Conservation (phyloP, 2,113 vertebrate genomes). For the Nyctibius bracteatus region DNA sequence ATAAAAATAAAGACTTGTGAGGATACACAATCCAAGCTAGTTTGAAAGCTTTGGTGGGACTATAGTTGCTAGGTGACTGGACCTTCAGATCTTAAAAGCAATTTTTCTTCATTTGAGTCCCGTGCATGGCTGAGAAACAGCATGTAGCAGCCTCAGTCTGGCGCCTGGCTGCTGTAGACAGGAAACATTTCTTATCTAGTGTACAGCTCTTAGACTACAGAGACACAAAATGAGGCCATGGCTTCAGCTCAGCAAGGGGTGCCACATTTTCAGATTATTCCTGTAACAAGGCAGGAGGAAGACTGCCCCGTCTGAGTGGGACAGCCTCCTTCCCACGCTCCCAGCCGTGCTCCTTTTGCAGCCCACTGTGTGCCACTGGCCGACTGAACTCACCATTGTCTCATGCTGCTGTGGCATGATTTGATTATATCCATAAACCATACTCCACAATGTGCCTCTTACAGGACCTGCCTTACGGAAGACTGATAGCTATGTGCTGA, state of each 20-base stretch:
- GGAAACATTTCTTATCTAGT: background rate
- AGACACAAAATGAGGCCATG: background rate
- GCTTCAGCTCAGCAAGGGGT: background rate
- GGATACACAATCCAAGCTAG: background rate
- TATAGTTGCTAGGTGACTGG: background rate
- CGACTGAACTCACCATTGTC: background rate
- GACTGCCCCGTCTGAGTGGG: background rate
- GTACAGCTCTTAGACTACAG: background rate
- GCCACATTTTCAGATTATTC: background rate
- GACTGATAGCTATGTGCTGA: background rate
- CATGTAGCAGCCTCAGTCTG: background rate
- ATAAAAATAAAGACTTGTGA: background rate
- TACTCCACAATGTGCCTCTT: too few relatives aligned
- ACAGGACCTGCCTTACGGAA: background rate
- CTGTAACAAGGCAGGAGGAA: background rate
- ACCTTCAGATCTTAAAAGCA: background rate
- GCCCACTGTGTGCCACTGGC: rapidly evolving
- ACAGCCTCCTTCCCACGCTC: background rate
- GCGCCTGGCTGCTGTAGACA: background rate
- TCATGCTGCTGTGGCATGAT: background rate
- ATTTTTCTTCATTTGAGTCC: background rate
- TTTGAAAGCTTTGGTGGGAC: background rate
- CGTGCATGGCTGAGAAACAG: background rate
- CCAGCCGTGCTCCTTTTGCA: rapidly evolving
- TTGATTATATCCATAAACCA: background rate